These are phyloP conservation scores for Trematomus loennbergii DNA, from an alignment of 2,113 vertebrate species.

Conservation along the genomic window DNA sequence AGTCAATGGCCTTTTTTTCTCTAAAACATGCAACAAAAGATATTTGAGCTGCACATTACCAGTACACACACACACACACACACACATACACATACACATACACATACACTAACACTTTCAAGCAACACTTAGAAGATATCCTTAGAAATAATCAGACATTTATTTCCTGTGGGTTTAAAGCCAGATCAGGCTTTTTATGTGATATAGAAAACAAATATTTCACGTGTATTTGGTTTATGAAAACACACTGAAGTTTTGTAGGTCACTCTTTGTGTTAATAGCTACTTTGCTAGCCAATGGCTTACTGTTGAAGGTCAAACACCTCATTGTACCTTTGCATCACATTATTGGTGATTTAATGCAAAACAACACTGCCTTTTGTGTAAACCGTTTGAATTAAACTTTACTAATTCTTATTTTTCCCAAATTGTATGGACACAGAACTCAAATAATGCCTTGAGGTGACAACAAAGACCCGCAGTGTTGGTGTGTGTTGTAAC, in stretches of 20 bases:
- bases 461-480: neutral
- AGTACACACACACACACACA: slow-evolving; percentile 14
- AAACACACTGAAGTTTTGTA: slow-evolving; percentile 9
- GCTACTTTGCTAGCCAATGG: slow-evolving; percentile 2
- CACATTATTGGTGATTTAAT: neutral
- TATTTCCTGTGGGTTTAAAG: slow-evolving; percentile 48
- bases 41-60: slow-evolving; percentile 55
- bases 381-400: neutral
- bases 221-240: slow-evolving; percentile 30
- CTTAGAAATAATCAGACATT: slow-evolving; percentile 20
- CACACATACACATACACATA: neutral
- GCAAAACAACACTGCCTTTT: neutral
- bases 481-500: neutral
- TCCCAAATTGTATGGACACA: neutral
- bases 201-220: slow-evolving; percentile 18
- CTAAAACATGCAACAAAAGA: slow-evolving; percentile 50
- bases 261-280: slow-evolving; percentile 34
- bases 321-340: neutral
- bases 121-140: neutral
- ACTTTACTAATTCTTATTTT: neutral
- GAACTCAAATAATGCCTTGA: slow-evolving; percentile 1
- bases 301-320: neutral
- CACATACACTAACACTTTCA: slow-evolving; percentile 11
- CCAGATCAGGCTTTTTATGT: slow-evolving; percentile 35
- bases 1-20: slow-evolving; percentile 43